Percentiles rank a stretch among this genome's conserved stretches.
These are phyloP conservation scores for Nebria brevicollis DNA, from an alignment of 2,888 invertebrate genomes.

Conservation along the genomic window DNA sequence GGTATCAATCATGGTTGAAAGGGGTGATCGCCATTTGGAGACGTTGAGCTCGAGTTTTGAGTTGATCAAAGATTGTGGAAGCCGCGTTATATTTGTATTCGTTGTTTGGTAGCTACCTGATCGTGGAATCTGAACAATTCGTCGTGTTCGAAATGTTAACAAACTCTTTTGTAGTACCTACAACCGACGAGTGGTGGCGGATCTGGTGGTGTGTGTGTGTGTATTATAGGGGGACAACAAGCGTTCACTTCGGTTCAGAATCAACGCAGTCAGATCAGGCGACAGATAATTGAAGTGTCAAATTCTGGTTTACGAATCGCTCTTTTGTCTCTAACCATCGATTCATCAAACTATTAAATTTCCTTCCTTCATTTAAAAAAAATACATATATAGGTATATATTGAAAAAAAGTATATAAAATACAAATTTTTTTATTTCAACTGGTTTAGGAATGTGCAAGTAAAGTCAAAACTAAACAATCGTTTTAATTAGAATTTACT, in stretches of 20 bases:
- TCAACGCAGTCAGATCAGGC: not conserved
- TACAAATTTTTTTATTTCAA: too few species aligned
- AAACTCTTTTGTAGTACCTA: not conserved
- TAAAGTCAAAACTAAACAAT: not conserved
- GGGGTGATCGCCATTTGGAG: too few species aligned
- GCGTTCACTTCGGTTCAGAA: not conserved
- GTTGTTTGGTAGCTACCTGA: not conserved
- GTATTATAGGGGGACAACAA: not conserved
- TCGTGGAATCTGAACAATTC: not conserved
- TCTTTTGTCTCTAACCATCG: not conserved
- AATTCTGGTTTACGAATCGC: not conserved
- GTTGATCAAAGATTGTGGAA: not conserved
- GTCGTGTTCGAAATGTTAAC: not conserved
- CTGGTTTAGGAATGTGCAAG: too few species aligned
- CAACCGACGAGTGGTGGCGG: not conserved
- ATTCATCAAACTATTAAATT: not conserved
- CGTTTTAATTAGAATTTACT: not conserved
- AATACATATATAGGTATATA: too few species aligned
- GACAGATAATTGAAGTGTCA: conserved; percentile 1
- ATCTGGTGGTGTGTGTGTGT: too few species aligned
- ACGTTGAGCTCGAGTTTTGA: not conserved
- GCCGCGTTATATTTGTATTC: not conserved
- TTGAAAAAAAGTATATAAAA: too few species aligned
- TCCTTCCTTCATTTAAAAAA: not conserved
- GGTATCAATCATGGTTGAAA: too few species aligned